Evolutionary conservation across 2,888 invertebrate genomes (phyloP).

Genomic region (Parnassius glacialis): DNA sequence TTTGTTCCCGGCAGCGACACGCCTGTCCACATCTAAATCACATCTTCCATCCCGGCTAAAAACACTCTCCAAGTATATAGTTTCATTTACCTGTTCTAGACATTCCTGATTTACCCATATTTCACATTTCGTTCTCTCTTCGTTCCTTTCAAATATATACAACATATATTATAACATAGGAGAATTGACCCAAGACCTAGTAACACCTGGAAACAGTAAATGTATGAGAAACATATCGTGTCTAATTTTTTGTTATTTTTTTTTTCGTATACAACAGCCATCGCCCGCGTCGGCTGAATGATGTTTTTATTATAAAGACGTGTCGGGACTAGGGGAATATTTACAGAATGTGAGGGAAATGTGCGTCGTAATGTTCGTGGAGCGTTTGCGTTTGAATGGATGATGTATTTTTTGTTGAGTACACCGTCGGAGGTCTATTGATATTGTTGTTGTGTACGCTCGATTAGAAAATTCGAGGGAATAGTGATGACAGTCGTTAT

Average conservation of each 20-base stretch:
- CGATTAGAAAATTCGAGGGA: slow-evolving; percentile 4
- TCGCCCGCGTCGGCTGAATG: slow-evolving; percentile 42
- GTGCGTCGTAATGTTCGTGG: slow-evolving; percentile 51
- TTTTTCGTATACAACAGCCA: slow-evolving; percentile 1
- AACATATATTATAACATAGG: no score
- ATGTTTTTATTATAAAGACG: slow-evolving; percentile 78
- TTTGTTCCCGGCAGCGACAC: no score
- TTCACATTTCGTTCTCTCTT: no score
- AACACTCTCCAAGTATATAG: no score
- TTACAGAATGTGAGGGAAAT: slow-evolving; percentile 60
- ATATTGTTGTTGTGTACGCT: slow-evolving; percentile 33
- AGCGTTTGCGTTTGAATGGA: slow-evolving; percentile 55
- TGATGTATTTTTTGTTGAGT: slow-evolving; percentile 47
- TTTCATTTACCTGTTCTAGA: no score
- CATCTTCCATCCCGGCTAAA: no score
- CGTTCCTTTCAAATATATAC: no score
- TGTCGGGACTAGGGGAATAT: slow-evolving; percentile 62
- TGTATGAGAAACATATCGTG: slow-evolving; percentile 41
- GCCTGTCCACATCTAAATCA: no score
- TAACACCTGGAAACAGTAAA: no score
- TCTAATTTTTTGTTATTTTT: slow-evolving; percentile 56
- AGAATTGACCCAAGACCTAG: no score
- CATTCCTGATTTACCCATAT: no score
- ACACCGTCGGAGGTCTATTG: slow-evolving; percentile 44
- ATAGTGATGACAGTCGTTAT: not conserved